Evolutionary conservation across 92 coral and sea anemone genomes (phyloP).

Genomic region (Muricea muricata): DNA sequence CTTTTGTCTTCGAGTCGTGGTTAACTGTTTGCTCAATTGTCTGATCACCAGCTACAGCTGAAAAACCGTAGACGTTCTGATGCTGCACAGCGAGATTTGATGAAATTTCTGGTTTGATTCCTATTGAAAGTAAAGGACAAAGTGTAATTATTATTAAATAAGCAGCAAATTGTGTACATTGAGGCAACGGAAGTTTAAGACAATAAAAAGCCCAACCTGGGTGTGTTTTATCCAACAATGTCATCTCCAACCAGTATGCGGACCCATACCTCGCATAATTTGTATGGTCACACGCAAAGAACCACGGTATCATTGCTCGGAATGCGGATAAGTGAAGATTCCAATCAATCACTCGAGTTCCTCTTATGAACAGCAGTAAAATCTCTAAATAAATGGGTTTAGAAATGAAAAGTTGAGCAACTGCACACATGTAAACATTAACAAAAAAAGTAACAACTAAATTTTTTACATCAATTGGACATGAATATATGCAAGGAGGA

Average conservation of each 20-base stretch:
- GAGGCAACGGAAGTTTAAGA: neutral
- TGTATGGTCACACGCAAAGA: slow-evolving; percentile 8
- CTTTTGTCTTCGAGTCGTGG: slow-evolving; percentile 54
- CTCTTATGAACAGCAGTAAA: slow-evolving; percentile 13
- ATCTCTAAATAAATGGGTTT: slow-evolving; percentile 2
- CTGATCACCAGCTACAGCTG: slow-evolving; percentile 56
- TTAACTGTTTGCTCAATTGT: slow-evolving; percentile 60
- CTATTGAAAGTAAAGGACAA: slow-evolving; percentile 5
- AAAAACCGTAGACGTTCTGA: slow-evolving; percentile 37
- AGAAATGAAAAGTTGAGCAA: too few relatives aligned
- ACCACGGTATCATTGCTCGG: slow-evolving; percentile 31
- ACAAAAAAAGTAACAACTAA: too few relatives aligned
- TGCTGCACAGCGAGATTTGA: slow-evolving; percentile 49
- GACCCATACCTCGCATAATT: slow-evolving; percentile 23
- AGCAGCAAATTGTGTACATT: neutral
- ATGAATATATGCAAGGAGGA: too few relatives aligned
- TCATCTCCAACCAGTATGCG: slow-evolving; percentile 29
- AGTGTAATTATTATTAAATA: neutral
- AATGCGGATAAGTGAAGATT: slow-evolving; percentile 22
- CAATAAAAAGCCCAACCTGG: slow-evolving; percentile 21
- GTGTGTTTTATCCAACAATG: slow-evolving; percentile 5
- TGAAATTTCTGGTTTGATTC: slow-evolving; percentile 22
- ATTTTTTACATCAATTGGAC: too few relatives aligned
- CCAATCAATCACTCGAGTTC: slow-evolving; percentile 4
- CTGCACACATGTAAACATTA: too few relatives aligned